These are phyloP conservation scores for Acanthornis magna DNA, from an alignment of 2,797 vertebrate species.

Conservation along the genomic window DNA sequence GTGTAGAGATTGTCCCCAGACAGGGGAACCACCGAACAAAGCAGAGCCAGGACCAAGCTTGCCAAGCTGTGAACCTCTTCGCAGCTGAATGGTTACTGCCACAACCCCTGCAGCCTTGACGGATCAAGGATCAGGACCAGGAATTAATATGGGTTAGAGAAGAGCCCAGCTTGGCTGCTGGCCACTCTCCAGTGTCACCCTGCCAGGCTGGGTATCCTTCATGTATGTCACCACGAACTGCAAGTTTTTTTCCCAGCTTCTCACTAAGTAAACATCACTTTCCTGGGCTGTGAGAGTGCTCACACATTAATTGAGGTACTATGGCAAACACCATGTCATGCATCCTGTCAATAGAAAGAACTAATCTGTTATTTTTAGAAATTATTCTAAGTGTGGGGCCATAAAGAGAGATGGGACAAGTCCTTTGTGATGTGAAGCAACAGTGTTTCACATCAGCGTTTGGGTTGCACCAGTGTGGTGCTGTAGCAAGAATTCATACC, in stretches of 20 bases:
- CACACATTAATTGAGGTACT: neutral
- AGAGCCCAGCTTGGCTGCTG: neutral
- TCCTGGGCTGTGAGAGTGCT: neutral
- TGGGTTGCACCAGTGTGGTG: neutral
- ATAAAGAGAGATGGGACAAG: neutral
- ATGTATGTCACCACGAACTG: rapidly evolving
- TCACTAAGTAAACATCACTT: neutral
- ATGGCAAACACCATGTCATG: neutral
- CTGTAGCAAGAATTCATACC: neutral
- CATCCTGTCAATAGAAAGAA: neutral
- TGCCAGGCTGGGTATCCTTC: neutral
- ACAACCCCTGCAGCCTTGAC: rapidly evolving
- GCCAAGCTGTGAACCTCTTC: rapidly evolving
- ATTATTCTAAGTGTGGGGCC: neutral
- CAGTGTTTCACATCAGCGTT: neutral
- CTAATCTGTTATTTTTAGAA: neutral
- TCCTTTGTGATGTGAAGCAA: neutral
- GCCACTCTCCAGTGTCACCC: neutral
- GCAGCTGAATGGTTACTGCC: neutral
- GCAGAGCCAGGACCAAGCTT: neutral
- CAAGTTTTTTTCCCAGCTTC: neutral
- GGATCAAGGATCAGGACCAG: neutral
- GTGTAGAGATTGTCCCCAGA: rapidly evolving
- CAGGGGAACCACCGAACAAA: rapidly evolving
- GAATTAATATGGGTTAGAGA: neutral